phyloP scores from a whole-genome alignment of 2,888 invertebrate species.

The Spilosoma lubricipeda region DNA sequence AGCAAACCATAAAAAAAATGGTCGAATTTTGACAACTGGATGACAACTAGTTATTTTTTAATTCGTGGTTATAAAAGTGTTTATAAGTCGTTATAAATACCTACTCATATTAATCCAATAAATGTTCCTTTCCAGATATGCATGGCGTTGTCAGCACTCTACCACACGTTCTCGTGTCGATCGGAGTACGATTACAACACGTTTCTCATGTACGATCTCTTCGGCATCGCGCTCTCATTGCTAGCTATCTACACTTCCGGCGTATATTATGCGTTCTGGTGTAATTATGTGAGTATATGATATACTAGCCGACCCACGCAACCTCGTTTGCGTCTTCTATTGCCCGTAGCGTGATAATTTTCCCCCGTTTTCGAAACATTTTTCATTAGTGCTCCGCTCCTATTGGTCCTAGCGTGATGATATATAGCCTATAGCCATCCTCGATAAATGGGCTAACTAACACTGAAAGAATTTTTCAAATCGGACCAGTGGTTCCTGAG shows the following conservation, averaged over 20 bases:
- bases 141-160: conserved; percentile 96
- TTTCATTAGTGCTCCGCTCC: too few relatives aligned
- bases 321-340: too few relatives aligned
- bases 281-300: conserved; percentile 91
- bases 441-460: too few relatives aligned
- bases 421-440: too few relatives aligned
- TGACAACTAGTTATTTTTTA: background rate
- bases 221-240: conserved; percentile 96
- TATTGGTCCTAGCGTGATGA: too few relatives aligned
- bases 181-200: conserved; percentile 94
- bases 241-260: conserved; percentile 98
- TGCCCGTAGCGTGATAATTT: too few relatives aligned
- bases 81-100: background rate
- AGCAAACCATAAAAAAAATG: too few relatives aligned
- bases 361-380: too few relatives aligned
- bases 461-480: too few relatives aligned
- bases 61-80: too few relatives aligned
- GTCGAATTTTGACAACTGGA: too few relatives aligned
- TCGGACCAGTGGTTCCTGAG: too few relatives aligned
- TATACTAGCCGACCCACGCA: background rate
- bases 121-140: conserved; percentile 89
- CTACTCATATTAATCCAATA: background rate
- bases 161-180: conserved; percentile 97
- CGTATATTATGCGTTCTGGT: conserved; percentile 99
- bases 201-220: conserved; percentile 96